Evolutionary conservation across 1,140 invertebrate species (phyloP), one percentile per base, ranked within the genome.

Genomic region (Habropoda laboriosa): DNA sequence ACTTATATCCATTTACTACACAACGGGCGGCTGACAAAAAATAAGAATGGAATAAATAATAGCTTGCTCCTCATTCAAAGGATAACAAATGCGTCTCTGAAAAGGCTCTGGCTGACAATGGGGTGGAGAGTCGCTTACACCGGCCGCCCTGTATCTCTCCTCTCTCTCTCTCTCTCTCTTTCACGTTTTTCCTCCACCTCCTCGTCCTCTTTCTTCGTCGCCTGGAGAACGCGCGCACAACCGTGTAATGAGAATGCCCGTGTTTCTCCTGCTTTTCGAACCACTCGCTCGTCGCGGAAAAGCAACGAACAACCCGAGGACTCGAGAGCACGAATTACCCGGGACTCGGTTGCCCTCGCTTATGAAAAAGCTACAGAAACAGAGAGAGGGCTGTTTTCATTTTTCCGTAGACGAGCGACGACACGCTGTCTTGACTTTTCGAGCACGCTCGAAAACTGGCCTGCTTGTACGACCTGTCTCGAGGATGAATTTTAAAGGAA

Each of bases 11-110:
- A 90, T 92, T 92, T 93, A 90, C 90, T 90, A 91, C 90, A 91
- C 91, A 91, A 92, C 90, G 89, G 87, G 87, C 84, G 90, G 86
- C 90, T 91, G 86, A 89, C 88, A 91, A 92, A 91, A 92, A 92
- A 92, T 92, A 92, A 92, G 92, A 91, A 92, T 90, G 90, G 90
- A 92, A 91, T 92, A 93, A 93, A 92, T 92, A 93, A 93, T 92
- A 91, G 92, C 88, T 84, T 87, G 88, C 90, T 90, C 86, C 89
- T 92, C 90, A 93, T 92, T 92, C 91, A 93, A 93, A 93, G 90
- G 91, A 92, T 91, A 92, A 92, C 91, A 92, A 92, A 92, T 92
- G 91, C 90, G 89, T 89, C 90, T 90, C 89, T 92, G 90, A 91
- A 92, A 90, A 89, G 89, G 89, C 87, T 89, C 81, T 68, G 86